Evolutionary conservation across 2,113 vertebrate genomes (phyloP), one percentile per base, ranked within the genome.

Genomic region (Eupsittula cactorum): DNA sequence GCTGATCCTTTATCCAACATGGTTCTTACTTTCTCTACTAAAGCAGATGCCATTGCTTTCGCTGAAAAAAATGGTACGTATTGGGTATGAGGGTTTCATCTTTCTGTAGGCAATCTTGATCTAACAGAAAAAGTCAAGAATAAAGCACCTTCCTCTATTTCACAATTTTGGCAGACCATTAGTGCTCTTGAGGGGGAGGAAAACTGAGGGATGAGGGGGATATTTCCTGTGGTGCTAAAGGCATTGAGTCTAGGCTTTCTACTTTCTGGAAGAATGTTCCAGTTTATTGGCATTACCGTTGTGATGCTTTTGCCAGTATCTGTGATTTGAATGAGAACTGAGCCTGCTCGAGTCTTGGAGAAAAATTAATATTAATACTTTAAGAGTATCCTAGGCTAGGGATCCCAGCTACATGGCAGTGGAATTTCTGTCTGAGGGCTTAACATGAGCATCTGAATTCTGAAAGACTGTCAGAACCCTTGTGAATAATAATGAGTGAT

Each of bases 1-100:
- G 99, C 97, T 37, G 99, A 99, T 97, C 99, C 99, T 20, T 96
- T 99, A 65, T 99, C 99, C 96, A 99, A 99, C 97, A 98, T 99
- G 98, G 76, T 98, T 94, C 98, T 99, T 17, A 92, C 95, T 17
- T 99, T 99, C 90, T 97, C 98, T 93, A 98, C 98, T 71, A 99
- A 99, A 97, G 99, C 99, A 91, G 99, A 99, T 17, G 99, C 99
- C 23, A 79, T 99, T 81, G 98, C 98, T n/a, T 99, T 99, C 95
- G 99, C 99, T 75, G 99, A 99, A 98, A 99, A 99, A 98, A 99
- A 99, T 80, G 99, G 99, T 99, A 98, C 1, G 97, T 97, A 52
- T 21, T 75, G 19, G 4, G 11, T 81, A 8, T 74, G 19, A 69
- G 28, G 5, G 17, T 35, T 74, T 86, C 27, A 29, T 10, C n/a